These are phyloP conservation scores for Channa argus DNA, from an alignment of 2,113 vertebrate genomes.

Conservation along the genomic window DNA sequence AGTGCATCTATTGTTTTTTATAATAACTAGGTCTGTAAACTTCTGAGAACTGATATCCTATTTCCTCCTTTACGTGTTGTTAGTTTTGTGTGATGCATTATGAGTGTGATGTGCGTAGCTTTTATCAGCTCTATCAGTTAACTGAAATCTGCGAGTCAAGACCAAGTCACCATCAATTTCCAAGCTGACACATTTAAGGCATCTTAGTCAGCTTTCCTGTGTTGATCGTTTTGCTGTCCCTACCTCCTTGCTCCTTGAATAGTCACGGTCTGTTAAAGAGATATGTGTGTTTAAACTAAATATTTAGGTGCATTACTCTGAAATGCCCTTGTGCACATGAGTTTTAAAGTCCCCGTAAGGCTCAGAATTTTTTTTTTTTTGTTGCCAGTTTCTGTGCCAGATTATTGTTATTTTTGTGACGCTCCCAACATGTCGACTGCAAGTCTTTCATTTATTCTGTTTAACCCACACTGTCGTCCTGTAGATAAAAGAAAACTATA, in stretches of 20 bases:
- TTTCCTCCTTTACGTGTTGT: not conserved
- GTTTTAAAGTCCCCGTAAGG: not conserved
- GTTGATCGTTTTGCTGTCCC: constrained; percentile 18
- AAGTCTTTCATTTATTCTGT: not conserved
- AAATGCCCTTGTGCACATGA: not conserved
- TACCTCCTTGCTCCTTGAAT: constrained; percentile 2
- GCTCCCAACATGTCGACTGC: not conserved
- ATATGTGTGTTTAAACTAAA: not conserved
- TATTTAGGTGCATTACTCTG: not conserved
- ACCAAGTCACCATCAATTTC: constrained; percentile 40
- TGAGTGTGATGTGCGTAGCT: not conserved
- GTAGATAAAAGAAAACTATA: constrained; percentile 5
- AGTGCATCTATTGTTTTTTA: not conserved
- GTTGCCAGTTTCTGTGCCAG: not conserved
- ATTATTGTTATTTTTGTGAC: constrained; percentile 12
- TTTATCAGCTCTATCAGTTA: constrained; percentile 30
- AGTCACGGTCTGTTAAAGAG: not conserved
- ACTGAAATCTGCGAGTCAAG: constrained; percentile 34
- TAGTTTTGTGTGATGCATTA: no score
- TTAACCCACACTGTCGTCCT: not conserved
- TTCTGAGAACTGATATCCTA: not conserved
- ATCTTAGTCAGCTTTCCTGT: constrained; percentile 55
- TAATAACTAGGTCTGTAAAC: constrained; percentile 8
- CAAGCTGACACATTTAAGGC: constrained; percentile 28
- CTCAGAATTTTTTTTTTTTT: not conserved